phyloP scores from a whole-genome alignment of 2,888 invertebrate species.

The Iphiclides podalirius region DNA sequence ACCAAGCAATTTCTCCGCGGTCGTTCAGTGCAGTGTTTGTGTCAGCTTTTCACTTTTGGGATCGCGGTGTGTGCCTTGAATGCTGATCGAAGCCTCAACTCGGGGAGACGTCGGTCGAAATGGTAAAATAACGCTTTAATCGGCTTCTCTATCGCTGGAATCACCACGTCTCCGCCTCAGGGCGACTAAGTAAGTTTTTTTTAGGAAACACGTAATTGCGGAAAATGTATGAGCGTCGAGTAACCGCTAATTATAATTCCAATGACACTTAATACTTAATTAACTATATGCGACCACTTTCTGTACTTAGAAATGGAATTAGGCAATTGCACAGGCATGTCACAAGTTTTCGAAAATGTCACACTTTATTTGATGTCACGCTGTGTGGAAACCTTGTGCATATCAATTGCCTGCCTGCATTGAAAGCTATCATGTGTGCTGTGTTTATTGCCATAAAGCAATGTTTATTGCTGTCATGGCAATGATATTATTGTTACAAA shows the following conservation, averaged over 20 bases:
- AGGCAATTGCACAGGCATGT: slow-evolving; percentile 2
- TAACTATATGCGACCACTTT: slow-evolving; percentile 5
- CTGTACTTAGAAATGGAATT: slow-evolving; percentile 16
- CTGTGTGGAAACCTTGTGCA: not conserved
- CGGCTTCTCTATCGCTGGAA: too few species aligned
- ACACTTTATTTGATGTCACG: not conserved
- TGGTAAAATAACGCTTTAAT: slow-evolving; percentile 10
- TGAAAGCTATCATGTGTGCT: not conserved
- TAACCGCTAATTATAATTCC: slow-evolving; percentile 1
- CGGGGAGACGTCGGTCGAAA: slow-evolving; percentile 1
- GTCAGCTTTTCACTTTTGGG: slow-evolving; percentile 48
- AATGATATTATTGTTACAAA: slow-evolving; percentile 12
- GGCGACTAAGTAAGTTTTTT: not conserved
- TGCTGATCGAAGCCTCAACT: slow-evolving; percentile 10
- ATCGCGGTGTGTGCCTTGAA: slow-evolving; percentile 42
- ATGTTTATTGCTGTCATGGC: not conserved
- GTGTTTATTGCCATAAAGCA: not conserved
- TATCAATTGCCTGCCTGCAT: not conserved
- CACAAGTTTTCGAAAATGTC: slow-evolving; percentile 4
- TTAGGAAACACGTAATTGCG: slow-evolving; percentile 1
- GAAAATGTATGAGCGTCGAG: not conserved
- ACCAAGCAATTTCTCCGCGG: slow-evolving; percentile 32
- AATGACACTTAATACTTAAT: slow-evolving; percentile 10
- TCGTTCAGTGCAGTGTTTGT: slow-evolving; percentile 35
- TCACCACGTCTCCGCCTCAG: not conserved